Base-by-base conservation (phyloP, 2,113 vertebrate genomes). In the Crotalus tigris region DNA sequence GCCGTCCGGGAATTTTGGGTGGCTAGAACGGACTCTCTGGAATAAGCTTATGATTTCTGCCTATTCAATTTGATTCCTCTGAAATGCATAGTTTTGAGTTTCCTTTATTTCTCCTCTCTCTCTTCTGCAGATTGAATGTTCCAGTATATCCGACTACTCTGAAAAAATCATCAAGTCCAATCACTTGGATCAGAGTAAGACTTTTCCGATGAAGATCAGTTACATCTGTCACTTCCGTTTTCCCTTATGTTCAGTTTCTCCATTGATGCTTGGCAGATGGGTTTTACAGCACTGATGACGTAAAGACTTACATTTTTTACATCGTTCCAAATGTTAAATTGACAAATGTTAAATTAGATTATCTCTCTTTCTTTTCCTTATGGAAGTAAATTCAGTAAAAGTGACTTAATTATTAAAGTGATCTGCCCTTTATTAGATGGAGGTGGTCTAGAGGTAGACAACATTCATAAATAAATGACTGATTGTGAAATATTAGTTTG, bases 131-230 rank as follows among this genome's bases (percentile, higher is more conserved):
- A 99, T 99, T 58, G 99, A 99, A 97, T 99, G 99, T 88, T 99
- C 99, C 97, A 99, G 99, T 95, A 99, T 99, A 97, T 99, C 99
- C 24, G 99, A 99, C 95, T 99, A 99, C 96, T 99, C 99, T 1
- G 99, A 99, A 98, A 99, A 99, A 98, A 99, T 99, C 96, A 99
- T 99, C 98, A 99, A 99, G 97, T 98, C 99, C 95, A 99, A 99
- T 97, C 99, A 99, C 94, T 97, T 99, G 97, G 98, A 99, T 97
- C 99, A 98, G 90, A 98, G 99, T 99, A 98, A 99, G 98, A 93
- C 87, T 89, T 24, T 26, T 54, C 59, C 91, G 90, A 94, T 26
- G 69, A 64, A 89, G 46, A 95, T 29, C 75, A 85, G n/a, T 85
- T 44, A 23, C 10, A 69, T 92, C 94, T 1, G 0, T 1, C 91